Base-by-base conservation (phyloP, 1,140 invertebrate species). In the Adoxophyes honmai region DNA sequence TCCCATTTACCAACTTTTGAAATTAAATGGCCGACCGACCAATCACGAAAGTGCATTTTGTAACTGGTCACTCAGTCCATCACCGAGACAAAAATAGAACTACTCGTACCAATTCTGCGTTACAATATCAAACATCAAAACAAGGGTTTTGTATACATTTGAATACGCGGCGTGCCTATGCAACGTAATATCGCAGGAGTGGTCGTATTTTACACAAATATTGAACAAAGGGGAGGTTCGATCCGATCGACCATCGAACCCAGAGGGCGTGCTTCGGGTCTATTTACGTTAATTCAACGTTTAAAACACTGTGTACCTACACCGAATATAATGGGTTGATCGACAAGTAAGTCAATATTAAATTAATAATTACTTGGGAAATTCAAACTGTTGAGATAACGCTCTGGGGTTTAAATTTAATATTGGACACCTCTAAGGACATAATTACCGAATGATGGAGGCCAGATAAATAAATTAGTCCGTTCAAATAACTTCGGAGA, bases 201-300 rank as follows among this genome's bases (percentile, higher is more conserved):
- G 42, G 42, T 48, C 18, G 18, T 28, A 48, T 48, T 48, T 48
- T 48, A 48, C 42, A 48, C 42, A 48, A 48, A 48, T 48, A 48
- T 48, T 48, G 42, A 28, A 28, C 42, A 18, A 48, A 48, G 42
- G 42, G 42, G 42, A 48, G 42, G 42, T 28, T 28, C 21, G 11
- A 28, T 28, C 16, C 18, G 42, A 48, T 21, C 14, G 42, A 21
- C 21, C 21, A 28, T 28, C 21, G 21, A 28, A 28, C 21, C 21
- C 21, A 28, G 21, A 28, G 39, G 39, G 39, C 8, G 39, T 10
- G 21, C 21, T 28, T 2, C 6, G 2, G 21, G 21, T 44, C 9
- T 48, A n/a, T 48, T 48, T 48, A 33, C 18, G 18, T 48, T 48
- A 48, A 48, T 48, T 48, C 16, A 21, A 48, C 18, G n/a, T 33